phyloP scores from a whole-genome alignment of 64 coral and sea anemone genomes.

The Montipora efflorescens region DNA sequence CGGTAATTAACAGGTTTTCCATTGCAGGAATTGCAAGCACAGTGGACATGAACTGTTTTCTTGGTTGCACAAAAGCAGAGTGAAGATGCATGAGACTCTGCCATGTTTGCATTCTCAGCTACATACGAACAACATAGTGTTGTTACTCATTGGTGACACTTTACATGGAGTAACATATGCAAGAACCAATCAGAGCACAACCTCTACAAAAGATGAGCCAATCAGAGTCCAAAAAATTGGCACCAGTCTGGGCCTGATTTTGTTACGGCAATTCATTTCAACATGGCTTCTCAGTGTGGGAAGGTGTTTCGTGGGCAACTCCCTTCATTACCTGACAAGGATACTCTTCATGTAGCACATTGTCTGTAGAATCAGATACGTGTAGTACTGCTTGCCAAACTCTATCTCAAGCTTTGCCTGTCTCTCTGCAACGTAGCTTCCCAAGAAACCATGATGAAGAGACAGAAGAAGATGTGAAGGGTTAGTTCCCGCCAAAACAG shows the following conservation, averaged over 20 bases:
- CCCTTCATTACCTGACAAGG: not conserved
- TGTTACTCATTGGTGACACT: not conserved
- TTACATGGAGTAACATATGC: not conserved
- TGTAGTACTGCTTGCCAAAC: not conserved
- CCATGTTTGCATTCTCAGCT: not conserved
- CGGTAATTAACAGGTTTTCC: no score
- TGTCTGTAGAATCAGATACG: slow-evolving; percentile 1
- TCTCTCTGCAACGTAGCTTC: not conserved
- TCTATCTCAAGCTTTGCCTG: not conserved
- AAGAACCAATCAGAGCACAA: not conserved
- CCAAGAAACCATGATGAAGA: not conserved
- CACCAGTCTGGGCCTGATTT: not conserved
- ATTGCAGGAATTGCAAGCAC: no score
- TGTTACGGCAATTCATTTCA: not conserved
- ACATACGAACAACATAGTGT: not conserved
- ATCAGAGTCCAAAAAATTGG: slow-evolving; percentile 15
- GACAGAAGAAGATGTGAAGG: not conserved
- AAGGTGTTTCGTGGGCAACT: not conserved
- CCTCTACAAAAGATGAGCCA: not conserved
- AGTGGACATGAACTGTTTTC: slow-evolving; percentile 39
- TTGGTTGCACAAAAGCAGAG: no score
- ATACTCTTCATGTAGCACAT: not conserved
- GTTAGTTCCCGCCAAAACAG: slow-evolving; percentile 40
- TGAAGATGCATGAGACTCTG: no score
- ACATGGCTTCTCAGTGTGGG: not conserved